A percentile compares a stretch with the other conserved stretches of the same genome.
phyloP scores from a whole-genome alignment of 2,797 vertebrate genomes.

The Melanotaenia boesemani region DNA sequence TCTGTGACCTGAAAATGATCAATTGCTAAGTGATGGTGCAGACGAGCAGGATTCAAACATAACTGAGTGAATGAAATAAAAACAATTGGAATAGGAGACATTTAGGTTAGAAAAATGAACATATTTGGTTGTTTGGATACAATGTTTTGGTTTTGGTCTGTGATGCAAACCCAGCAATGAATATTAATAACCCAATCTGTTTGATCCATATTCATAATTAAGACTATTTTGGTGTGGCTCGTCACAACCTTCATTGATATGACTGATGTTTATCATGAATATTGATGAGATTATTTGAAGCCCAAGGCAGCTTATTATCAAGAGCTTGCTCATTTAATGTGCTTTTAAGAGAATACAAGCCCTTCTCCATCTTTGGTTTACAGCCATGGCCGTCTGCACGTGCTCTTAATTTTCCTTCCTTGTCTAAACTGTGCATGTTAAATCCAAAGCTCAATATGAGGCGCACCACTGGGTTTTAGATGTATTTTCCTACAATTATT shows the following conservation, averaged over 20 bases:
- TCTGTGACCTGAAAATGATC: neutral
- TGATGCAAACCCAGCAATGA: constrained; percentile 21
- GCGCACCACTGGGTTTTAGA: neutral
- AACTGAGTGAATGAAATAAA: neutral
- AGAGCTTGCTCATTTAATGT: constrained; percentile 3
- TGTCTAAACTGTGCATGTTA: neutral
- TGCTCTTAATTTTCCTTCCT: neutral
- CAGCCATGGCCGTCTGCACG: neutral
- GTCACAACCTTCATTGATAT: constrained; percentile 32
- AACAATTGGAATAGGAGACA: neutral
- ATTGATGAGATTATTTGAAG: constrained; percentile 52
- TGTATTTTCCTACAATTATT: no score
- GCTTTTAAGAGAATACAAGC: constrained; percentile 17
- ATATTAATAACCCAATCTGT: constrained; percentile 38
- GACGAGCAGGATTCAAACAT: neutral
- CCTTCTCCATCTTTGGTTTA: constrained; percentile 12
- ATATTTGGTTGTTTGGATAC: constrained; percentile 4
- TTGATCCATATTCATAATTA: constrained; percentile 36
- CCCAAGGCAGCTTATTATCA: constrained; percentile 27
- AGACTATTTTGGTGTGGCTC: constrained; percentile 19
- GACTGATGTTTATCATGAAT: constrained; percentile 39
- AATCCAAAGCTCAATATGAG: constrained; percentile 2
- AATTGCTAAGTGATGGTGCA: no score
- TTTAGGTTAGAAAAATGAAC: constrained; percentile 1
- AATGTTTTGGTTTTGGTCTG: constrained; percentile 3